phyloP scores from a whole-genome alignment of 2,797 vertebrate species.

The Emys orbicularis region DNA sequence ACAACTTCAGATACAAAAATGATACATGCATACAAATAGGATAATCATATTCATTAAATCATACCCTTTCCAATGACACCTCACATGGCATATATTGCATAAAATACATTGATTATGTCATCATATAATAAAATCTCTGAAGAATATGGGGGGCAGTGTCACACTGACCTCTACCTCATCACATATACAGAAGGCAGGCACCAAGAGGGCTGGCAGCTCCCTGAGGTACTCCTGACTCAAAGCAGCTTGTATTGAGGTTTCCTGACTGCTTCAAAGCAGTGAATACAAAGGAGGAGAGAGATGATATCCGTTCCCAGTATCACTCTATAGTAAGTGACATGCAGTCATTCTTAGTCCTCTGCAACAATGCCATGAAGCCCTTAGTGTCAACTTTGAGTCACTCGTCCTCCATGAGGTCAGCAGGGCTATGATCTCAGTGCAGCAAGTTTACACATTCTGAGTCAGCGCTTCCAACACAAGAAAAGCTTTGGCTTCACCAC shows the following conservation, averaged over 20 bases:
- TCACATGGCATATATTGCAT: too few relatives aligned
- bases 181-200: neutral
- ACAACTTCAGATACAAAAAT: too few relatives aligned
- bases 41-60: too few relatives aligned
- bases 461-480: neutral
- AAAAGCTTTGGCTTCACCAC: neutral
- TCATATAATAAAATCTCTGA: too few relatives aligned
- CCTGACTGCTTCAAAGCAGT: neutral
- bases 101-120: too few relatives aligned
- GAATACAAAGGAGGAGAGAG: neutral
- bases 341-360: neutral
- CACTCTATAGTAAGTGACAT: neutral
- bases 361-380: accelerated
- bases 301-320: accelerated
- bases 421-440: neutral
- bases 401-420: accelerated
- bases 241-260: neutral
- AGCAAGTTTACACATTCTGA: neutral
- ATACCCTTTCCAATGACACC: too few relatives aligned
- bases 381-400: neutral
- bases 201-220: neutral
- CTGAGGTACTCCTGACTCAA: neutral
- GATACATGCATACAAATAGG: too few relatives aligned
- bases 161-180: neutral
- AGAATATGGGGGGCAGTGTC: too few relatives aligned